Percentiles rank a stretch among this genome's conserved stretches.
These are phyloP conservation scores for Sciurus niger DNA, from an alignment of 2,113 vertebrate species.

Conservation along the genomic window DNA sequence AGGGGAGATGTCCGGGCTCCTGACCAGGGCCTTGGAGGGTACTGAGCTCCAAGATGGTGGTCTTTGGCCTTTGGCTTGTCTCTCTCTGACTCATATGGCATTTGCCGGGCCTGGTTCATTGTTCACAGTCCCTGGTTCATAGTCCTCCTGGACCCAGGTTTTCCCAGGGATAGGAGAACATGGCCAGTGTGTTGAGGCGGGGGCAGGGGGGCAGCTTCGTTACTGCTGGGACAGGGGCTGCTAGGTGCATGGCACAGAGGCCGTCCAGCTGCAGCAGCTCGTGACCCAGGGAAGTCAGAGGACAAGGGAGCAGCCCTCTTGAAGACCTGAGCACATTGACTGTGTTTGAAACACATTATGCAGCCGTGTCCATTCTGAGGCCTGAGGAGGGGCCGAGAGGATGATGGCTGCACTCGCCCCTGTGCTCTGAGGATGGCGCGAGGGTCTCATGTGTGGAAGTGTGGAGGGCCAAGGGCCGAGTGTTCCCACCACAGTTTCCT, in stretches of 20 bases:
- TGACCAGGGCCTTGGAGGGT: background rate
- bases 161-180: background rate
- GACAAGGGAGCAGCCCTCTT: accelerated
- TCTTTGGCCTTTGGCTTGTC: too few species aligned
- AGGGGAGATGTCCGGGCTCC: background rate
- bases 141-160: too few species aligned
- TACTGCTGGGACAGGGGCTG: background rate
- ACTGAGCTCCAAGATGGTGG: too few species aligned
- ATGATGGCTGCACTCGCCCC: accelerated
- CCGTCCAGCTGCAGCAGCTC: background rate
- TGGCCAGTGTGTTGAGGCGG: accelerated
- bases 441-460: accelerated
- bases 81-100: too few species aligned
- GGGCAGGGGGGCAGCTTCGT: accelerated
- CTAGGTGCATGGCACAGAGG: background rate
- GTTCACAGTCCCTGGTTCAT: background rate
- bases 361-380: too few species aligned
- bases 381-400: background rate
- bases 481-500: too few species aligned
- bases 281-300: background rate
- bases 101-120: too few species aligned
- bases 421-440: background rate
- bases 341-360: background rate
- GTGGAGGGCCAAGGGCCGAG: background rate
- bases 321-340: too few species aligned